Evolutionary conservation across 2,113 vertebrate species (phyloP).

Genomic region (Cyprinodon tularosa): DNA sequence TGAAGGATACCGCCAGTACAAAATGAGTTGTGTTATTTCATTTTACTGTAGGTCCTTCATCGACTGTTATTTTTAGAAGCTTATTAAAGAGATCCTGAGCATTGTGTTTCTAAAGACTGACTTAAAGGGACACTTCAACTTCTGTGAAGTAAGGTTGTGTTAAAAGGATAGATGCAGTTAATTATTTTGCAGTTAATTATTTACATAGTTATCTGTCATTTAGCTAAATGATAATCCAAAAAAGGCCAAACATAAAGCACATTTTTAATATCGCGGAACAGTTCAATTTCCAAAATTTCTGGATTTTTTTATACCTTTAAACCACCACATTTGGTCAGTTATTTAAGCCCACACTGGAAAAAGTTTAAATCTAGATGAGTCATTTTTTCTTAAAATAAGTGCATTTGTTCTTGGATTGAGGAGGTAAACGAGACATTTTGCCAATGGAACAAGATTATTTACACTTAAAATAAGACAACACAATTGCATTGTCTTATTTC

Average conservation of each 20-base stretch:
- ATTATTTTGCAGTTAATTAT: not conserved
- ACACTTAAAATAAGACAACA: too few relatives aligned
- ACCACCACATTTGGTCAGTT: not conserved
- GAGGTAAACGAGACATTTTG: too few relatives aligned
- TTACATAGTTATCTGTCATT: too few relatives aligned
- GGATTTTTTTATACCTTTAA: not conserved
- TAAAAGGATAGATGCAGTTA: not conserved
- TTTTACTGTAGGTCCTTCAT: not conserved
- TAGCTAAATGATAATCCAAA: too few relatives aligned
- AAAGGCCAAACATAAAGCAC: too few relatives aligned
- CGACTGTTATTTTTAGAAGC: not conserved
- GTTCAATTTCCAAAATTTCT: too few relatives aligned
- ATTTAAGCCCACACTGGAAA: not conserved
- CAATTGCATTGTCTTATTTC: too few relatives aligned
- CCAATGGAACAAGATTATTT: too few relatives aligned
- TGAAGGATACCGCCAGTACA: constrained; percentile 23
- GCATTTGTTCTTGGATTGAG: too few relatives aligned
- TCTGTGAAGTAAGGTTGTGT: not conserved
- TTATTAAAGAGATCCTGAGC: not conserved
- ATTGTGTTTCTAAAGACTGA: not conserved
- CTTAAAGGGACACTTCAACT: not conserved
- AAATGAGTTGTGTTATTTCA: not conserved
- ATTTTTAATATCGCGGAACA: too few relatives aligned
- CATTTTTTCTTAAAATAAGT: too few relatives aligned
- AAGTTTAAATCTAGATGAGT: too few relatives aligned